Evolutionary conservation across 2,888 invertebrate species (phyloP).

Genomic region (Synanthedon tipuliformis): DNA sequence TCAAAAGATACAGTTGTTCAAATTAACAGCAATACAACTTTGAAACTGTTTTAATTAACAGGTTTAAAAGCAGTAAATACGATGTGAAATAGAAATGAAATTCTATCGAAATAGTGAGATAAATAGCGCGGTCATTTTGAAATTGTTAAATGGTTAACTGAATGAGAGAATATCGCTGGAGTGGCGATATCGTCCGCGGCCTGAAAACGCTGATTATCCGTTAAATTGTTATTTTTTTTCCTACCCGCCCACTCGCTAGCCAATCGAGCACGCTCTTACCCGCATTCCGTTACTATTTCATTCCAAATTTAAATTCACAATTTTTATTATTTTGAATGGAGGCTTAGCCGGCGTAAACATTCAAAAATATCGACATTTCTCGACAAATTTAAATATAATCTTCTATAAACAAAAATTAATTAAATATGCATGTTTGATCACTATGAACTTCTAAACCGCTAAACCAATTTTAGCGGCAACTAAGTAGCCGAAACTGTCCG

Average conservation of each 20-base stretch:
- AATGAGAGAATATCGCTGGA: neutral
- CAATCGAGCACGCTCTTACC: neutral
- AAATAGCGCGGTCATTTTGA: neutral
- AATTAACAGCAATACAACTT: too few relatives aligned
- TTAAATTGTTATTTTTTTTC: neutral
- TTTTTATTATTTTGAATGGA: too few relatives aligned
- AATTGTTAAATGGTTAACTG: too few relatives aligned
- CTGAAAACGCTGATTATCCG: neutral
- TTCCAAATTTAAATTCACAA: too few relatives aligned
- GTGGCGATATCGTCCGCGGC: neutral
- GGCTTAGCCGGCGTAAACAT: neutral
- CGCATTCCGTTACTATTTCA: neutral
- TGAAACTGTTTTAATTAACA: too few relatives aligned
- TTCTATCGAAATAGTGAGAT: neutral
- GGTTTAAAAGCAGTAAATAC: neutral
- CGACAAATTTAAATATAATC: neutral
- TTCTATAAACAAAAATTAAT: too few relatives aligned
- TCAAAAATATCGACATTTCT: neutral
- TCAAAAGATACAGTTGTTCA: too few relatives aligned
- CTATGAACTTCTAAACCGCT: too few relatives aligned
- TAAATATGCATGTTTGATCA: too few relatives aligned
- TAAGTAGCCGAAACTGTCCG: too few relatives aligned
- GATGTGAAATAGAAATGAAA: neutral
- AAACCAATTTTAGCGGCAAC: too few relatives aligned
- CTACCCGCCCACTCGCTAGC: neutral